Conservation (phyloP, 2,797 vertebrate genomes). For the Enteromius unitaeniatus region DNA sequence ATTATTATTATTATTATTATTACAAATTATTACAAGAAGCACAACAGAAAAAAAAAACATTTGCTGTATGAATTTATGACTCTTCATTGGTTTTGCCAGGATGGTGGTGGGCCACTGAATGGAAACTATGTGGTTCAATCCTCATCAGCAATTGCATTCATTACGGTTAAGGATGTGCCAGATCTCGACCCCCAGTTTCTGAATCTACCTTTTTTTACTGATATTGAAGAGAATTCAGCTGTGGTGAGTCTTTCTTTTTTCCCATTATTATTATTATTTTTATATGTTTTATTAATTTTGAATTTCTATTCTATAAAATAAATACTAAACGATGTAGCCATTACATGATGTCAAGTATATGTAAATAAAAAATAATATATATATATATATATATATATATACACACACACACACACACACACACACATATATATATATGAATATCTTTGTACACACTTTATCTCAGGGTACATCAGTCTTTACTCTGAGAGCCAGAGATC, state of each 20-base stretch:
- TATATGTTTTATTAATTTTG: neutral
- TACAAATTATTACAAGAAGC: neutral
- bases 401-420: too few relatives aligned
- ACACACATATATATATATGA: neutral
- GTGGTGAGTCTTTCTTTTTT: conserved; percentile 69
- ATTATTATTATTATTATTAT: too few relatives aligned
- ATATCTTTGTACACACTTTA: neutral
- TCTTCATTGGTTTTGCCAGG: conserved; percentile 71
- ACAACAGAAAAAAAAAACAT: neutral
- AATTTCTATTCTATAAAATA: neutral
- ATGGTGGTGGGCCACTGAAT: conserved; percentile 71
- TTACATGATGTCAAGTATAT: neutral
- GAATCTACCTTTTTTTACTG: conserved; percentile 71
- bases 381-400: neutral
- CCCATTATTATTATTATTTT: neutral
- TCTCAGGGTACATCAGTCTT: conserved; percentile 78
- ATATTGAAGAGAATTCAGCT: conserved; percentile 75
- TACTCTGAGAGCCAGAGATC: conserved; percentile 81
- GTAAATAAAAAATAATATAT: too few relatives aligned
- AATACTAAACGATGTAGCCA: neutral
- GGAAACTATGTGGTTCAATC: accelerated
- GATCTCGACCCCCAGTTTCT: conserved; percentile 86
- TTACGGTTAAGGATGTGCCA: conserved; percentile 82
- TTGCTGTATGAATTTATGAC: neutral
- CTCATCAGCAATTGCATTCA: conserved; percentile 71